Percentiles rank a stretch among this genome's conserved stretches.
Evolutionary conservation across 1,140 invertebrate species (phyloP).

Genomic region (Macrostomum lignano): DNA sequence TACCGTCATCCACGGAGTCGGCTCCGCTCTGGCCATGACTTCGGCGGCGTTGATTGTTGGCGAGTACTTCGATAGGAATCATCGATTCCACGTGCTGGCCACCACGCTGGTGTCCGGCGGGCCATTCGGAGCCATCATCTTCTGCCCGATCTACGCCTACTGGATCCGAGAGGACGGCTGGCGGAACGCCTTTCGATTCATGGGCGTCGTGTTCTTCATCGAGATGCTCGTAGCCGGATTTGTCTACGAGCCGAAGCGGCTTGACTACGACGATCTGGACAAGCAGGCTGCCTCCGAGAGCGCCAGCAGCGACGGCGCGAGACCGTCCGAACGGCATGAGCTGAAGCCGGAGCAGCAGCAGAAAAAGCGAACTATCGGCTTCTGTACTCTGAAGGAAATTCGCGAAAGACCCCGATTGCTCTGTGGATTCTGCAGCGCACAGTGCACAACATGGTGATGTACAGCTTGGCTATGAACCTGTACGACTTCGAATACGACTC

Average conservation of each 20-base stretch:
- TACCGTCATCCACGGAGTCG: constrained; percentile 10
- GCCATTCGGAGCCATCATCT: constrained; percentile 3
- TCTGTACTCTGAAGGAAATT: too few relatives aligned
- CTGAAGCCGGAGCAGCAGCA: too few relatives aligned
- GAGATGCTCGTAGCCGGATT: not conserved
- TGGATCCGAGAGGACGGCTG: constrained; percentile 1
- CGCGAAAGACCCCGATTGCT: too few relatives aligned
- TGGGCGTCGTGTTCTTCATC: constrained; percentile 1
- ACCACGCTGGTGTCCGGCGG: constrained; percentile 7
- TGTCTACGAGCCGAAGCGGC: not conserved
- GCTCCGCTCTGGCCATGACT: constrained; percentile 10
- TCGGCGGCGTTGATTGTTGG: constrained; percentile 10
- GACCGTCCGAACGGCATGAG: too few relatives aligned
- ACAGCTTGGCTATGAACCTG: constrained; percentile 5
- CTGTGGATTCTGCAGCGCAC: constrained; percentile 2
- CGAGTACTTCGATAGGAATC: constrained; percentile 11
- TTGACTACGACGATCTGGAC: not conserved
- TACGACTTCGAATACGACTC: too few relatives aligned
- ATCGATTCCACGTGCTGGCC: constrained; percentile 11
- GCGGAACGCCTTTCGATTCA: constrained; percentile 1
- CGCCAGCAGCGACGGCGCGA: too few relatives aligned
- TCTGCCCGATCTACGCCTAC: constrained; percentile 1
- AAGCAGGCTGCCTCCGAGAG: not conserved
- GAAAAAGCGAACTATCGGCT: too few relatives aligned
- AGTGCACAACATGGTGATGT: not conserved